Conservation (phyloP, 2,797 vertebrate genomes). For the Melanotaenia parkinsoni region DNA sequence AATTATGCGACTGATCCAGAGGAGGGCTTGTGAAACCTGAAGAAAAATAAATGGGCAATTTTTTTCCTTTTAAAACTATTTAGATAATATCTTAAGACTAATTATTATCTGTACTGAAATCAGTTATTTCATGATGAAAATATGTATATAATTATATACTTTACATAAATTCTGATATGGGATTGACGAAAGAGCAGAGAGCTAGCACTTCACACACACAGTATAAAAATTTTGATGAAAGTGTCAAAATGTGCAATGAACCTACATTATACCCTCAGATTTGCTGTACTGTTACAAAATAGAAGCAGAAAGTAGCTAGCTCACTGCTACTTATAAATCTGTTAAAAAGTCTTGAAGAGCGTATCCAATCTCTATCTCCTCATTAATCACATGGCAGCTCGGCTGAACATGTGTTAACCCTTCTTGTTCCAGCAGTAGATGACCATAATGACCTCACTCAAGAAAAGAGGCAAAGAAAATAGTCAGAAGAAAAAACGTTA, state of each 20-base stretch:
- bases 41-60: constrained; percentile 6
- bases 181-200: not conserved
- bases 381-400: constrained; percentile 12
- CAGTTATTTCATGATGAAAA: not conserved
- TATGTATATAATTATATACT: not conserved
- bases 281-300: not conserved
- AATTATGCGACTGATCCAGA: constrained; percentile 48
- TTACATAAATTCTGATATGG: not conserved
- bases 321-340: constrained; percentile 5
- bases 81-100: constrained; percentile 4
- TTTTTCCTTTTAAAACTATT: not conserved
- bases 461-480: not conserved
- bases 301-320: constrained; percentile 1
- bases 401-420: not conserved
- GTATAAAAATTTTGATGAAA: not conserved
- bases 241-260: not conserved
- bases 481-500: not conserved
- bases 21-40: constrained; percentile 49
- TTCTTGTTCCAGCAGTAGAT: not conserved
- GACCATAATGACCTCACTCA: not conserved
- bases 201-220: not conserved
- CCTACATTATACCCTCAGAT: not conserved
- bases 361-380: not conserved
- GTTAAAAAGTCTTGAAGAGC: constrained; percentile 4
- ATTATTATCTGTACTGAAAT: not conserved